phyloP scores from a whole-genome alignment of 1,140 invertebrate genomes.

The Dendroctonus ponderosae region DNA sequence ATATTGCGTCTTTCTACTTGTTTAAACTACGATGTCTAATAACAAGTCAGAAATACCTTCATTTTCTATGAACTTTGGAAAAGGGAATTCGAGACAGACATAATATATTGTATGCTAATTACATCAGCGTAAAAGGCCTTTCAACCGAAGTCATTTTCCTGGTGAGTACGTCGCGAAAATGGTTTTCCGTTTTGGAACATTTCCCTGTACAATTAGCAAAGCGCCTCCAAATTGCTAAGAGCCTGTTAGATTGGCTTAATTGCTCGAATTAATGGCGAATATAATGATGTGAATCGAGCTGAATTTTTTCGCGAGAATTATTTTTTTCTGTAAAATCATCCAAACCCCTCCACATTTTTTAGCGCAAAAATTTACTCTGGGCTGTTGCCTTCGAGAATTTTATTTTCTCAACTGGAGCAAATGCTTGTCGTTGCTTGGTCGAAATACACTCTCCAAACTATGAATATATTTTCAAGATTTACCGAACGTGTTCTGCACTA shows the following conservation, averaged over 20 bases:
- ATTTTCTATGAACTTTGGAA: too few species aligned
- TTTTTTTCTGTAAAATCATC: neutral
- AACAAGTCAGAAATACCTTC: too few species aligned
- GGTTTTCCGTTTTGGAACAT: slow-evolving; percentile 27
- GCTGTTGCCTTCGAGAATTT: too few species aligned
- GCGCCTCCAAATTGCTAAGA: slow-evolving; percentile 22
- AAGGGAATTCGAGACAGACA: neutral
- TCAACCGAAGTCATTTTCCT: slow-evolving; percentile 13
- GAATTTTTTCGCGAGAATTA: neutral
- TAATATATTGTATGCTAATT: slow-evolving; percentile 18
- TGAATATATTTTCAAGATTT: slow-evolving; percentile 9
- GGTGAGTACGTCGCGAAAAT: slow-evolving; percentile 24
- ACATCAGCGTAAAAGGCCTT: slow-evolving; percentile 13
- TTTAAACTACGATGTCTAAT: too few species aligned
- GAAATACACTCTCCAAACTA: too few species aligned
- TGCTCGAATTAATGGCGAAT: slow-evolving; percentile 25
- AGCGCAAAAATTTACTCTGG: too few species aligned
- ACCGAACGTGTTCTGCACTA: slow-evolving; percentile 21
- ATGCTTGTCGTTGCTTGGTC: too few species aligned
- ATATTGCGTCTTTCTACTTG: too few species aligned
- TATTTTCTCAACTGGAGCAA: too few species aligned
- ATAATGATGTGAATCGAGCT: slow-evolving; percentile 13
- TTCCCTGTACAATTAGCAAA: slow-evolving; percentile 21
- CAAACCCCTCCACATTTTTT: too few species aligned
- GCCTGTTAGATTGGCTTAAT: slow-evolving; percentile 28